phyloP scores from a whole-genome alignment of 2,888 invertebrate species.

The Amblyjoppa proteus region DNA sequence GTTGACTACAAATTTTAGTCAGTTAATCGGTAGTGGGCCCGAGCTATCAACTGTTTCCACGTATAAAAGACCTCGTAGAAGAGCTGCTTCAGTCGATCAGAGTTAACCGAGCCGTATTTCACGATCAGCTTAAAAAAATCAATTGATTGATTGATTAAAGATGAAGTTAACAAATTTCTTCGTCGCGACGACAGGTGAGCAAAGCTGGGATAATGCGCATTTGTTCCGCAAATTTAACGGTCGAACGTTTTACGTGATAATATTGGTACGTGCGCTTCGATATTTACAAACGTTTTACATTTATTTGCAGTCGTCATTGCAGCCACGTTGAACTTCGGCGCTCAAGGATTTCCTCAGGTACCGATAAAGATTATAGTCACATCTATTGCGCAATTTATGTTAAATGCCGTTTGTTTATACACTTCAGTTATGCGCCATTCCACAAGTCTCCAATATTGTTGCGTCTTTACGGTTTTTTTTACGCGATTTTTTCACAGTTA shows the following conservation, averaged over 20 bases:
- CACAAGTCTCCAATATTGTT: not conserved
- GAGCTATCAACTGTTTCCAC: too few species aligned
- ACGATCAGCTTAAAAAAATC: not conserved
- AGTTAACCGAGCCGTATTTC: too few species aligned
- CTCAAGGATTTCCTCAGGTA: not conserved
- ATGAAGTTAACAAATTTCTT: conserved; percentile 27
- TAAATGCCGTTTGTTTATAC: not conserved
- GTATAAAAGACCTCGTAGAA: not conserved
- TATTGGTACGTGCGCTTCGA: too few species aligned
- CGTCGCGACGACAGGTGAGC: conserved; percentile 32
- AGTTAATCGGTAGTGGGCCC: conserved; percentile 33
- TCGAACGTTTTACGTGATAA: not conserved
- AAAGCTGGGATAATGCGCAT: not conserved
- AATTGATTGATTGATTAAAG: conserved; percentile 10
- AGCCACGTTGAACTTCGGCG: not conserved
- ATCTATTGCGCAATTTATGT: not conserved
- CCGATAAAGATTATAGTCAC: not conserved
- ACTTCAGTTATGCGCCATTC: not conserved
- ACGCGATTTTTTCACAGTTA: not conserved
- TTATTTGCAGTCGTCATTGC: not conserved
- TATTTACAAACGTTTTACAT: not conserved
- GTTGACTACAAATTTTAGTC: conserved; percentile 41
- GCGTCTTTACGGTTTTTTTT: not conserved
- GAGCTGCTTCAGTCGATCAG: not conserved
- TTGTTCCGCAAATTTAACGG: not conserved